Evolutionary conservation across 2,797 vertebrate species (phyloP).

Genomic region (Microctenopoma stevenorrisi): DNA sequence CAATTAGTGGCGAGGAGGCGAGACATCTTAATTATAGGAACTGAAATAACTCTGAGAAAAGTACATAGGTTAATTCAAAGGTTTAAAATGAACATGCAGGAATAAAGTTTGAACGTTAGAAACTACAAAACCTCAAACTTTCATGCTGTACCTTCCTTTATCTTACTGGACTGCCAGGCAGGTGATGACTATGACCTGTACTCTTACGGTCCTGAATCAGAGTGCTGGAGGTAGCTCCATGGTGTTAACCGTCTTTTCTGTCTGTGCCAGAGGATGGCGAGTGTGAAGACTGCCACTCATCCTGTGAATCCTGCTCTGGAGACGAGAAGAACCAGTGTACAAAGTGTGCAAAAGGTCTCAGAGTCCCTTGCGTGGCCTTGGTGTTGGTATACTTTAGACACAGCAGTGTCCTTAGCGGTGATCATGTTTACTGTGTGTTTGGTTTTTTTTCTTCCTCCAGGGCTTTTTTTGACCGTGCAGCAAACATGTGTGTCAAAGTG

Average conservation of each 20-base stretch:
- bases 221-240: neutral
- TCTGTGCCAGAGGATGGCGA: slow-evolving; percentile 71
- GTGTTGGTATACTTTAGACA: slow-evolving; percentile 1
- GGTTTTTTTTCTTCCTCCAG: slow-evolving; percentile 56
- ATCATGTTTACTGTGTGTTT: slow-evolving; percentile 22
- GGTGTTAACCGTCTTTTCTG: slow-evolving; percentile 10
- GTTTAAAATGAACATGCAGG: slow-evolving; percentile 31
- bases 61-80: slow-evolving; percentile 54
- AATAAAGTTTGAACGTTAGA: slow-evolving; percentile 36
- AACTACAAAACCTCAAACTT: slow-evolving; percentile 5
- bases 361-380: neutral
- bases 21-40: slow-evolving; percentile 68
- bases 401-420: slow-evolving; percentile 16
- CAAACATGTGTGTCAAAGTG: slow-evolving; percentile 81
- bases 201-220: neutral
- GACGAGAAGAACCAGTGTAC: slow-evolving; percentile 80
- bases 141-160: neutral
- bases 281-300: slow-evolving; percentile 82
- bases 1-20: slow-evolving; percentile 53
- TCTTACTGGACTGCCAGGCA: too few species aligned
- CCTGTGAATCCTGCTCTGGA: slow-evolving; percentile 88
- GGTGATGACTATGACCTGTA: neutral
- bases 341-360: slow-evolving; percentile 87
- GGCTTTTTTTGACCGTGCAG: slow-evolving; percentile 75
- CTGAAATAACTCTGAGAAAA: slow-evolving; percentile 50